Evolutionary conservation across 1,140 invertebrate species (phyloP), one percentile per base, ranked within the genome.

Genomic region (Ceratina japonica): DNA sequence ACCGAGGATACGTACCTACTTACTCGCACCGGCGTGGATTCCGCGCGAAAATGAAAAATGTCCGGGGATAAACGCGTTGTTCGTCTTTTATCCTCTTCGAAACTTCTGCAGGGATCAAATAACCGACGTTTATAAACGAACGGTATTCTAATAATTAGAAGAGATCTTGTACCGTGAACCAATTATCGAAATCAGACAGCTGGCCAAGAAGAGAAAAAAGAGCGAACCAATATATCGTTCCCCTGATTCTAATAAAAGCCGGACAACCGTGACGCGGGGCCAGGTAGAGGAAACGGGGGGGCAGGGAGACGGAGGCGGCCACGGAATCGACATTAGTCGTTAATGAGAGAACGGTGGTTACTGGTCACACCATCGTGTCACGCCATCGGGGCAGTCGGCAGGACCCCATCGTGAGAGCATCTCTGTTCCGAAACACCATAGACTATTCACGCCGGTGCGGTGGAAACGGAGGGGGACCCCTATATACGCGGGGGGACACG

Each of bases 401-500:
- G 73, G 77, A 83, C 86, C 87, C 87, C 88, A 89, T 89, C 88
- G 87, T 89, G 88, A 89, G 88, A 89, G 83, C 87, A 89, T 89
- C 87, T 87, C 87, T 84, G 82, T 87, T 85, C 63, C 80, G 87
- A 89, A 88, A 87, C 82, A 84, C 84, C 81, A 71, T 85, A 66
- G 82, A 77, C 71, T 79, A 84, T 87, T 83, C 79, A 85, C 58
- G 71, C 64, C 22, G 44, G 22, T 52, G 61, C 22, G 44, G 31
- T 52, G 61, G 31, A 51, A 20, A 62, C 37, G 10, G 37, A 58
- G 22, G 80, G 59, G 70, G 81, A 81, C 83, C 86, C 84, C 78
- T 83, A 80, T 87, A 79, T 76, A 83, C 62, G 76, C 73, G 74
- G 61, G 63, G 66, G 63, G 72, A 44, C 37, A 44, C 37, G 37